Evolutionary conservation across 2,797 vertebrate genomes (phyloP).

Genomic region (Thamnophis elegans): DNA sequence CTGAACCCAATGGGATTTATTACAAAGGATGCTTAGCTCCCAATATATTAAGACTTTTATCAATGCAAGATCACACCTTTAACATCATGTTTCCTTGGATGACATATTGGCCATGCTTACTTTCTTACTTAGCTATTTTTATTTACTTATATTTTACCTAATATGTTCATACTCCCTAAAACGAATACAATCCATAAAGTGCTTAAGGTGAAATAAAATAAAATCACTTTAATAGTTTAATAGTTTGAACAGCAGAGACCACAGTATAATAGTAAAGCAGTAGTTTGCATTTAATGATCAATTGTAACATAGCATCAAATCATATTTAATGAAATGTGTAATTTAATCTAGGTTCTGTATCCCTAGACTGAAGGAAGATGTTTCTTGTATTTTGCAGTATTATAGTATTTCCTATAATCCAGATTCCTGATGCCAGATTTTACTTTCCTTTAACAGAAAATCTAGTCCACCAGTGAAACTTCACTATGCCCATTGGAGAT

Average conservation of each 20-base stretch:
- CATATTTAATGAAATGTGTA: background rate
- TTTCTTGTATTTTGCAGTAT: background rate
- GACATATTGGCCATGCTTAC: background rate
- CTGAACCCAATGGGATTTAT: background rate
- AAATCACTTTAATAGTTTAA: background rate
- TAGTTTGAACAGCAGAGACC: background rate
- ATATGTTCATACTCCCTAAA: background rate
- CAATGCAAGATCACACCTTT: background rate
- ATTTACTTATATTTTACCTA: background rate
- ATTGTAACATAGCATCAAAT: background rate
- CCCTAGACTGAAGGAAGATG: background rate
- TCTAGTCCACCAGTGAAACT: background rate
- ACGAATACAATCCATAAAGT: background rate
- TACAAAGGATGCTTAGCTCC: background rate
- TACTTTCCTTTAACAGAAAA: background rate
- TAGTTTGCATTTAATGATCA: background rate
- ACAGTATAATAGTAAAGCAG: background rate
- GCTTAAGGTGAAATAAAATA: background rate
- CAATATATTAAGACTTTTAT: background rate
- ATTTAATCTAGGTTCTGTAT: background rate
- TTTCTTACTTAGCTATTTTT: background rate
- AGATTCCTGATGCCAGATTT: background rate
- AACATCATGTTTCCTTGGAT: background rate
- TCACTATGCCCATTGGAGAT: background rate
- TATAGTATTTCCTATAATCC: background rate